A percentile compares a stretch with the other conserved stretches of the same genome.
These are phyloP conservation scores for Polietes domitor DNA, from an alignment of 2,888 invertebrate genomes.

Conservation along the genomic window DNA sequence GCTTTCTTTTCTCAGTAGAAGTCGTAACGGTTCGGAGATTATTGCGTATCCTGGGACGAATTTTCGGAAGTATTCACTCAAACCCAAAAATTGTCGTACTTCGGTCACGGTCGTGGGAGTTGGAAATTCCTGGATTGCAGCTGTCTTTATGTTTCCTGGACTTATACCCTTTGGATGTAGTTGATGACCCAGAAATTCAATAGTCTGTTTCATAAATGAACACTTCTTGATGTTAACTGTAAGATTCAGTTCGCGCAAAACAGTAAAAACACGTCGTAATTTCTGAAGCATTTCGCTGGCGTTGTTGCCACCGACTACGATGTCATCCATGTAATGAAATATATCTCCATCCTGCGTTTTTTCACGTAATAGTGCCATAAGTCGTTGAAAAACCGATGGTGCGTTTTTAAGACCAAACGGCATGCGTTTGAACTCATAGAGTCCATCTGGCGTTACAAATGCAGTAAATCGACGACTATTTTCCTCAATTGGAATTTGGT, in stretches of 20 bases:
- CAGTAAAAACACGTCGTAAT: conserved; percentile 33
- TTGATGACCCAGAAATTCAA: conserved; percentile 55
- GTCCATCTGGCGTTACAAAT: conserved; percentile 57
- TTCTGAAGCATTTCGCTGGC: conserved; percentile 44
- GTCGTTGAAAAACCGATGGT: conserved; percentile 47
- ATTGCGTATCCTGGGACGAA: conserved; percentile 54
- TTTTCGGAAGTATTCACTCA: conserved; percentile 61
- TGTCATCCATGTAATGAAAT: conserved; percentile 65
- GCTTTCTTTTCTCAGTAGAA: conserved; percentile 33
- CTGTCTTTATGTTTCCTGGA: conserved; percentile 53
- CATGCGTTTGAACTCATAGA: conserved; percentile 64
- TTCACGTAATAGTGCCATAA: conserved; percentile 51
- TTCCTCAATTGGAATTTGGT: conserved; percentile 45
- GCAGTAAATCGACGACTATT: conserved; percentile 51
- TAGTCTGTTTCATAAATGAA: conserved; percentile 46
- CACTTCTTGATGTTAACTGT: conserved; percentile 55
- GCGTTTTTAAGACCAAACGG: conserved; percentile 54
- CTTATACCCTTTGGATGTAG: conserved; percentile 42
- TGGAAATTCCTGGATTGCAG: conserved; percentile 46
- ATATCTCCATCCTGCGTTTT: conserved; percentile 28
- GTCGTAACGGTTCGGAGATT: conserved; percentile 50
- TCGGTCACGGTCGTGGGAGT: conserved; percentile 47
- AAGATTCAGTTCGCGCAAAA: conserved; percentile 24
- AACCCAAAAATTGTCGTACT: conserved; percentile 55
- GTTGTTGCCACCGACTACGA: conserved; percentile 45